Evolutionary conservation across 1,140 invertebrate species (phyloP).

Genomic region (Zaprionus tsacasi): DNA sequence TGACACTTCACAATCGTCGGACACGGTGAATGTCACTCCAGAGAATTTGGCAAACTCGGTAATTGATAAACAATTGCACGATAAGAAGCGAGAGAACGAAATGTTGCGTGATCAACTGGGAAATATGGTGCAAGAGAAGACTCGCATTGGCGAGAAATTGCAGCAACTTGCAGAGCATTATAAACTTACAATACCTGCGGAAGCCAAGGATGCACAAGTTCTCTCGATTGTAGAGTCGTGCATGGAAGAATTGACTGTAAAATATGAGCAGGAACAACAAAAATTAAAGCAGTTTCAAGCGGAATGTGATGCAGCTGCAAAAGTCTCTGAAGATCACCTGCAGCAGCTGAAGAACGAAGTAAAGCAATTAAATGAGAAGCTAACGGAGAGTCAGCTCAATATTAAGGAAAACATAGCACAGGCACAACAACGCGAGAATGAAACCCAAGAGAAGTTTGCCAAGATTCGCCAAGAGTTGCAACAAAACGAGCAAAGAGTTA

Average conservation of each 20-base stretch:
- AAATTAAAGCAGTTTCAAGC: conserved; percentile 13
- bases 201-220: background rate
- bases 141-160: conserved; percentile 28
- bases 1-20: conserved; percentile 52
- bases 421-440: background rate
- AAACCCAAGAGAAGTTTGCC: background rate
- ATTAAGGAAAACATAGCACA: background rate
- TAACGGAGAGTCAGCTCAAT: background rate
- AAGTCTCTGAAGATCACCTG: background rate
- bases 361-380: background rate
- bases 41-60: conserved; percentile 75
- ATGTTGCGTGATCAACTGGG: conserved; percentile 47
- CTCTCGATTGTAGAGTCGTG: background rate
- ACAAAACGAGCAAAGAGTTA: background rate
- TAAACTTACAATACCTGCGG: conserved; percentile 16
- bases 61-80: conserved; percentile 74
- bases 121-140: conserved; percentile 9
- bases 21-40: conserved; percentile 47
- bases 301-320: background rate
- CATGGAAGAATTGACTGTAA: background rate
- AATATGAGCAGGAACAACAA: conserved; percentile 2
- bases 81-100: conserved; percentile 75
- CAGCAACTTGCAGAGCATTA: conserved; percentile 30
- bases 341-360: background rate
- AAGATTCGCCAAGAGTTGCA: background rate